These are phyloP conservation scores for Frankliniella intonsa DNA, from an alignment of 2,888 invertebrate species.

Conservation along the genomic window DNA sequence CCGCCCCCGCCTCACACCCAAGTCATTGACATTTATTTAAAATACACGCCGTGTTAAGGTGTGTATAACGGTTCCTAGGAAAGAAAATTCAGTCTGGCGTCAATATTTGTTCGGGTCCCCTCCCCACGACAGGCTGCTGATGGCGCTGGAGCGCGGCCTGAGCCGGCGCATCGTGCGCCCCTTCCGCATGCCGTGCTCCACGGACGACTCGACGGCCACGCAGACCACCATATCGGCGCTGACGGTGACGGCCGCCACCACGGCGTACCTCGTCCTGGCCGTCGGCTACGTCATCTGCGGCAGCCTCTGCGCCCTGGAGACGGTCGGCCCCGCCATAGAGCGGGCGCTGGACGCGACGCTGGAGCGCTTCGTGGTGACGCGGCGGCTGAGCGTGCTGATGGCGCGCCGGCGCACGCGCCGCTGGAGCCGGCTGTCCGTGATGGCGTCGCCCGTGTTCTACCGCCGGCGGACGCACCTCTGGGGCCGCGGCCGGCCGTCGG, in stretches of 20 bases:
- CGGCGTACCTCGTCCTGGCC: background rate
- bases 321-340: background rate
- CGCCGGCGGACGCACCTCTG: too few species aligned
- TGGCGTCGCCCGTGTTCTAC: too few species aligned
- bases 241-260: background rate
- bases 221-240: background rate
- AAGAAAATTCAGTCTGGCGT: too few species aligned
- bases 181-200: background rate
- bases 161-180: background rate
- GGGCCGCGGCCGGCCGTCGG: too few species aligned
- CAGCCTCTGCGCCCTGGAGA: background rate
- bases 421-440: background rate
- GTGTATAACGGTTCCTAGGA: too few species aligned
- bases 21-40: too few species aligned
- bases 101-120: too few species aligned
- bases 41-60: too few species aligned
- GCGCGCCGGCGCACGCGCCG: background rate
- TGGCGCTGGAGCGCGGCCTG: conserved; percentile 2
- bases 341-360: background rate
- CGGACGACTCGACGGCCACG: background rate
- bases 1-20: background rate
- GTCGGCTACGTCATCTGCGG: background rate
- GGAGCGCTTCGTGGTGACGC: background rate
- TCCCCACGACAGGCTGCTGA: background rate
- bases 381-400: background rate